These are phyloP conservation scores for Tiliacea aurago DNA, from an alignment of 2,888 invertebrate genomes.

Conservation along the genomic window DNA sequence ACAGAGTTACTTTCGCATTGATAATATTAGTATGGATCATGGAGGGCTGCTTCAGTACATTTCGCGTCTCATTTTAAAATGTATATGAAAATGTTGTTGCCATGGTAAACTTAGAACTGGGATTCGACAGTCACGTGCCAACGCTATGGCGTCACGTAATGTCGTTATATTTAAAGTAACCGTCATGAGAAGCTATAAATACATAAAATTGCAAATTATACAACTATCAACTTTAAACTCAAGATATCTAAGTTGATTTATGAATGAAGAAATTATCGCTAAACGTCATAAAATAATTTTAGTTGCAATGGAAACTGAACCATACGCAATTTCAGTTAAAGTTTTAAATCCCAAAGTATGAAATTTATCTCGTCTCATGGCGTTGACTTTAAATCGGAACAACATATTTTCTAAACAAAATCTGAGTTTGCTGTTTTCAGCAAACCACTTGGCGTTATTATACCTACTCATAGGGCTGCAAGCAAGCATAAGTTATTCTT, in stretches of 20 bases:
- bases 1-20: not conserved
- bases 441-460: not conserved
- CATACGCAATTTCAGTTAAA: no score
- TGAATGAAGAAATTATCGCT: no score
- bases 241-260: no score
- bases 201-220: no score
- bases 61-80: not conserved
- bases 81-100: not conserved
- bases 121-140: constrained; percentile 7
- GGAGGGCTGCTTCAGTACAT: not conserved
- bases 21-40: no score
- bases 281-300: no score
- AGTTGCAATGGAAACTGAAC: no score
- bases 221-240: no score
- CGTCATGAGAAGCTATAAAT: no score
- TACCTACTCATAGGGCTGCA: not conserved
- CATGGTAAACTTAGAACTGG: not conserved
- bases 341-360: no score
- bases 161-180: constrained; percentile 11
- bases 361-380: no score
- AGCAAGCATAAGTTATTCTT: not conserved
- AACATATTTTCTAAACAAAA: not conserved
- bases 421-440: not conserved
- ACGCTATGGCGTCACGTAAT: constrained; percentile 15
- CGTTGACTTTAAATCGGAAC: not conserved